These are phyloP conservation scores for Semotilus atromaculatus DNA, from an alignment of 2,797 vertebrate species.

Conservation along the genomic window DNA sequence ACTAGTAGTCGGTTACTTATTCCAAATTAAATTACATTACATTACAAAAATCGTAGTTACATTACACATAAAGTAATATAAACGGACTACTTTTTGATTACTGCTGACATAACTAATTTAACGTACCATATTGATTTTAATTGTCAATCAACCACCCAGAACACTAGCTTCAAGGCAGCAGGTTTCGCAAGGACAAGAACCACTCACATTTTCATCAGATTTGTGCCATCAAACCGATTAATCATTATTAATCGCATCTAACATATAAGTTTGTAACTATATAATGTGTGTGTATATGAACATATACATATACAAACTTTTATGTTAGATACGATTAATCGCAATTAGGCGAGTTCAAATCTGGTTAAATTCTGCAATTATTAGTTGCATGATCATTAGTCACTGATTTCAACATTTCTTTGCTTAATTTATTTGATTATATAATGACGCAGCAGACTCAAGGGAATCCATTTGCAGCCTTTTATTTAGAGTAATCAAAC, in stretches of 20 bases:
- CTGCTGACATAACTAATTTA: neutral
- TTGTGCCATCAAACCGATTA: too few relatives aligned
- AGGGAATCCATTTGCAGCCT: too few relatives aligned
- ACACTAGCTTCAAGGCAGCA: neutral
- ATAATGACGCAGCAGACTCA: too few relatives aligned
- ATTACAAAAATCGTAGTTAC: neutral
- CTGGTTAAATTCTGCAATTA: neutral
- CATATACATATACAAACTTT: neutral
- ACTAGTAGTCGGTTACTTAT: neutral
- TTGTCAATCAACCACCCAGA: too few relatives aligned
- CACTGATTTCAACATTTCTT: constrained; percentile 14
- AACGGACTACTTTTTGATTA: neutral
- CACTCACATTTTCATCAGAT: too few relatives aligned
- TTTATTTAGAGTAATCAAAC: too few relatives aligned
- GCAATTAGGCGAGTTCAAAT: neutral
- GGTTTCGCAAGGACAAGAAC: too few relatives aligned
- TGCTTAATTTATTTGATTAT: neutral
- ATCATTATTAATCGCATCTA: too few relatives aligned
- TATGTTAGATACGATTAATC: neutral
- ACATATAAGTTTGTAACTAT: too few relatives aligned
- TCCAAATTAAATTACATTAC: neutral
- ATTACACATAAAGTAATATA: neutral
- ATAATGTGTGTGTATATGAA: too few relatives aligned
- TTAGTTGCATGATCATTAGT: neutral
- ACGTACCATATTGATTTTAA: neutral